These are phyloP conservation scores for Aphis gossypii DNA, from an alignment of 1,140 invertebrate species.

Conservation along the genomic window DNA sequence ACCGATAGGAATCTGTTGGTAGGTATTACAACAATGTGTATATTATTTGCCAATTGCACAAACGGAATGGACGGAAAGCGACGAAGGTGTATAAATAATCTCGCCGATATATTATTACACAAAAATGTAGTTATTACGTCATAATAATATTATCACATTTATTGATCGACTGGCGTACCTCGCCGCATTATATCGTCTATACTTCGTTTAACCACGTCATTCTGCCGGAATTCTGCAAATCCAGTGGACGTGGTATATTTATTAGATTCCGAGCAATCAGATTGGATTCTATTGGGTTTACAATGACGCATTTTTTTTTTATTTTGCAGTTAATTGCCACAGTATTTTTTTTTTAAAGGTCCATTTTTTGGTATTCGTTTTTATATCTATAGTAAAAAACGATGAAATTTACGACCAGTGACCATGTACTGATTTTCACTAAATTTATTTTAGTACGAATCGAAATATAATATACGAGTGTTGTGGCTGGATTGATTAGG, in stretches of 20 bases:
- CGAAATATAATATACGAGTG: not conserved
- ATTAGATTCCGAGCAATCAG: not conserved
- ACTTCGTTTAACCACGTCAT: not conserved
- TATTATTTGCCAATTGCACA: not conserved
- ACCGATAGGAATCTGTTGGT: no score
- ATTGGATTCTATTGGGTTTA: not conserved
- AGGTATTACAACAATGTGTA: not conserved
- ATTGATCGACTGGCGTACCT: not conserved
- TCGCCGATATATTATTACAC: not conserved
- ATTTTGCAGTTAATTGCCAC: not conserved
- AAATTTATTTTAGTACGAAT: not conserved
- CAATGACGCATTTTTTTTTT: not conserved
- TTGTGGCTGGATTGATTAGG: not conserved
- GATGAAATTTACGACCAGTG: not conserved
- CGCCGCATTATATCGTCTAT: no score
- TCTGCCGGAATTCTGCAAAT: not conserved
- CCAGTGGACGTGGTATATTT: not conserved
- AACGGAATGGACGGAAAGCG: not conserved
- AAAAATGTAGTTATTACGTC: constrained; percentile 2
- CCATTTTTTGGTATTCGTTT: not conserved
- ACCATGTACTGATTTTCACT: not conserved
- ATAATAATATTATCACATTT: constrained; percentile 4
- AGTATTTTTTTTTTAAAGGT: not conserved
- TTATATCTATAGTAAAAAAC: not conserved
- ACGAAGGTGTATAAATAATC: not conserved